Percentiles rank a stretch among this genome's conserved stretches.
These are phyloP conservation scores for Acropternis orthonyx DNA, from an alignment of 2,797 vertebrate species.

Conservation along the genomic window DNA sequence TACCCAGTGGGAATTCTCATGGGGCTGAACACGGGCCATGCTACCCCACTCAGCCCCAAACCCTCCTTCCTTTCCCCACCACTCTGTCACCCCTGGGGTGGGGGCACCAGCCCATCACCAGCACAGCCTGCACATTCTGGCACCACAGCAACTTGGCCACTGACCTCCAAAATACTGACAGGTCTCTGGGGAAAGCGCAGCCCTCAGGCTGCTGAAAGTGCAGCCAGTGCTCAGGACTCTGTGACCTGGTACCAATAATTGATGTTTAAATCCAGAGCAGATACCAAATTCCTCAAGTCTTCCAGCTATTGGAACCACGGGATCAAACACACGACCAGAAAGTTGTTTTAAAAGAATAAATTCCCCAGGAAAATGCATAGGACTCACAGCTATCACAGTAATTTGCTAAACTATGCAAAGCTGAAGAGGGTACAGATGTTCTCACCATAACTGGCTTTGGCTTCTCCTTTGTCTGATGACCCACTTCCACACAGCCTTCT, in stretches of 20 bases:
- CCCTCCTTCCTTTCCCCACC: neutral
- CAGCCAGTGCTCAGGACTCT: neutral
- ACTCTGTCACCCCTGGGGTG: too few species aligned
- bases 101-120: neutral
- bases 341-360: neutral
- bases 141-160: neutral
- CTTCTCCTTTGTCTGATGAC: neutral
- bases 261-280: neutral
- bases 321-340: neutral
- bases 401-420: neutral
- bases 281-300: neutral
- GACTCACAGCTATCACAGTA: neutral
- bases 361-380: neutral
- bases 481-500: neutral
- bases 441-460: neutral
- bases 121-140: neutral
- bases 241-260: neutral
- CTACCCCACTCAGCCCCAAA: neutral
- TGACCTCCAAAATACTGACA: neutral
- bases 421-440: neutral
- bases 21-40: accelerated
- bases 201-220: neutral
- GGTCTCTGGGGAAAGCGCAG: neutral
- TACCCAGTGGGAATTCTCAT: neutral
- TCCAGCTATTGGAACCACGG: neutral